Evolutionary conservation across 2,797 vertebrate genomes (phyloP).

Genomic region (Pseudochaenichthys georgianus): DNA sequence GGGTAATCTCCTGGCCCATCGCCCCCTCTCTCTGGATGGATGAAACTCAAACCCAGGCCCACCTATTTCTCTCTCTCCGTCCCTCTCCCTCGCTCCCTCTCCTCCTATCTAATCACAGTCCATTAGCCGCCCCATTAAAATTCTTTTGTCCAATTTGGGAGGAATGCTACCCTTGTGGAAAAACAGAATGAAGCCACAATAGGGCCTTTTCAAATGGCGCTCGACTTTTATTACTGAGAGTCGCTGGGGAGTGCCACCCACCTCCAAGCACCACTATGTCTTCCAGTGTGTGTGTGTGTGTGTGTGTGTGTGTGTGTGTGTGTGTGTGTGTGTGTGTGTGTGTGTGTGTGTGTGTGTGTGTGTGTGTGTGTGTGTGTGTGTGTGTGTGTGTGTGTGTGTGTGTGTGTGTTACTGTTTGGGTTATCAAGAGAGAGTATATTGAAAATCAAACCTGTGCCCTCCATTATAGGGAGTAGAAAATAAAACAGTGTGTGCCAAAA

Average conservation of each 20-base stretch:
- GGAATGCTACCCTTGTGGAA: constrained; percentile 85
- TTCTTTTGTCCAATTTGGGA: constrained; percentile 88
- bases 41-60: constrained; percentile 75
- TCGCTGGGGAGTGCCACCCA: constrained; percentile 78
- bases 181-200: constrained; percentile 82
- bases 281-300: constrained; percentile 36
- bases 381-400: no score
- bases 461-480: neutral
- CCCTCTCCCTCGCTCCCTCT: constrained; percentile 48
- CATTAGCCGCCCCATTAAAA: constrained; percentile 87
- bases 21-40: constrained; percentile 70
- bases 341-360: no score
- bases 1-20: constrained; percentile 78
- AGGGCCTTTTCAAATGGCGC: constrained; percentile 79
- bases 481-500: neutral
- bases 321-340: no score
- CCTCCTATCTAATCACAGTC: constrained; percentile 85
- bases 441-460: constrained; percentile 7
- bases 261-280: constrained; percentile 62
- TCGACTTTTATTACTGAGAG: constrained; percentile 83
- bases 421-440: neutral
- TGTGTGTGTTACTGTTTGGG: neutral
- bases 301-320: constrained; percentile 15
- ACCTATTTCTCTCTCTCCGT: constrained; percentile 53
- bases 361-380: no score